phyloP scores from a whole-genome alignment of 2,797 vertebrate species.

The Pseudochirops corinnae region DNA sequence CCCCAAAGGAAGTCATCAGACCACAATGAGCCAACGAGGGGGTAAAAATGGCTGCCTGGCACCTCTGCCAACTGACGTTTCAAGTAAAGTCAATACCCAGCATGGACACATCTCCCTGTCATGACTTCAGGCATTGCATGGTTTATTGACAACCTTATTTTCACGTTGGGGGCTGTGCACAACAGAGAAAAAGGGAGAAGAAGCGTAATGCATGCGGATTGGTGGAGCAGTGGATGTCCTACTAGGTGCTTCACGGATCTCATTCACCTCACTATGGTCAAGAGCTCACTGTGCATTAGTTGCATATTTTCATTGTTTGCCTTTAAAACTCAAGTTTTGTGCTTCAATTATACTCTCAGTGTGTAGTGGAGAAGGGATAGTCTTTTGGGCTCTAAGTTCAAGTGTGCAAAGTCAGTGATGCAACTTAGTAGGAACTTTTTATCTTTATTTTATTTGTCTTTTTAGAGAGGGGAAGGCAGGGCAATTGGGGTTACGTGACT shows the following conservation, averaged over 20 bases:
- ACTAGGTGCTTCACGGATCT: too few relatives aligned
- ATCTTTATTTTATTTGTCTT: too few relatives aligned
- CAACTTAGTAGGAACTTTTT: not conserved
- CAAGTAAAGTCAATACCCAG: not conserved
- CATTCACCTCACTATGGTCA: too few relatives aligned
- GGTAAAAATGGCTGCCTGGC: not conserved
- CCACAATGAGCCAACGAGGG: not conserved
- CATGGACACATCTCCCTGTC: not conserved
- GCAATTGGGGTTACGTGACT: too few relatives aligned
- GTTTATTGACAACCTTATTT: too few relatives aligned
- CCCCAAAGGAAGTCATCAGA: not conserved
- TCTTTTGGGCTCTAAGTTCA: not conserved
- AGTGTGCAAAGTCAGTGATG: not conserved
- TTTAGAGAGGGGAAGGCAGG: too few relatives aligned
- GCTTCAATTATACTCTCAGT: not conserved
- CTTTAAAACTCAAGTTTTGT: not conserved
- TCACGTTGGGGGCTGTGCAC: not conserved
- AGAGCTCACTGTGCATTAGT: too few relatives aligned
- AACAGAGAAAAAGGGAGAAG: not conserved
- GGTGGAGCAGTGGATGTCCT: not conserved
- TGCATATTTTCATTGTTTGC: too few relatives aligned
- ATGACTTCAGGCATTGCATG: too few relatives aligned
- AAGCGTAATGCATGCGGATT: not conserved
- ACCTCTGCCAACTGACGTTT: not conserved
- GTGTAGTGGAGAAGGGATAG: fast-evolving